These are phyloP conservation scores for Polyommatus iphigenia DNA, from an alignment of 2,888 invertebrate species.

Conservation along the genomic window DNA sequence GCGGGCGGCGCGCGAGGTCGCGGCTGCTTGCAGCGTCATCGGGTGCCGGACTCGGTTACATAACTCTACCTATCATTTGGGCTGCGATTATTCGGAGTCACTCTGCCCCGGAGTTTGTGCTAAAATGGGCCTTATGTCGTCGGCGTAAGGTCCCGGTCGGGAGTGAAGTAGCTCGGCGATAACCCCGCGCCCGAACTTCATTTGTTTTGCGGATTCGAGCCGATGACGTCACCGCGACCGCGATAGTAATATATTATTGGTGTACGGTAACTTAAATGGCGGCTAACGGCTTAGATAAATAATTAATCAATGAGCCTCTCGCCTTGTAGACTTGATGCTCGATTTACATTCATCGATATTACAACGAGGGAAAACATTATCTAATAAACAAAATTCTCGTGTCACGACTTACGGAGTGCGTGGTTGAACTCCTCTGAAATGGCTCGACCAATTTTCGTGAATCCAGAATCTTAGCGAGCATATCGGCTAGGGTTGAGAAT, in stretches of 20 bases:
- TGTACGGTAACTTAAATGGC: background rate
- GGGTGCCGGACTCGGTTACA: background rate
- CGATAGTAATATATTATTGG: background rate
- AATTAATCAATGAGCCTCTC: background rate
- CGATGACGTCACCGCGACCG: background rate
- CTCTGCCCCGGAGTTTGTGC: background rate
- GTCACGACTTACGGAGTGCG: no score
- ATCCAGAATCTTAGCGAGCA: no score
- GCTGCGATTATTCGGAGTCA: background rate
- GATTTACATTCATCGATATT: background rate
- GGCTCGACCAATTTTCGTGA: no score
- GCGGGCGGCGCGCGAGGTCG: background rate
- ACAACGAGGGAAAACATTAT: no score
- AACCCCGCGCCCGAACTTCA: constrained; percentile 4
- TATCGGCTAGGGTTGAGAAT: no score
- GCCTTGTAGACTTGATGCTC: background rate
- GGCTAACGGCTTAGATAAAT: background rate
- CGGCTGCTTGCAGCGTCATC: background rate
- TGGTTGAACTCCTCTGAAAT: no score
- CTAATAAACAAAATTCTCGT: no score
- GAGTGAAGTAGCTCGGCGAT: background rate
- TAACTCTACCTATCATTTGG: background rate
- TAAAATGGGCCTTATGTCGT: background rate
- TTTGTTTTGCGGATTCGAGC: constrained; percentile 7
- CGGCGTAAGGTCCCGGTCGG: background rate